phyloP scores from a whole-genome alignment of 2,113 vertebrate species.

The Toxostoma redivivum region DNA sequence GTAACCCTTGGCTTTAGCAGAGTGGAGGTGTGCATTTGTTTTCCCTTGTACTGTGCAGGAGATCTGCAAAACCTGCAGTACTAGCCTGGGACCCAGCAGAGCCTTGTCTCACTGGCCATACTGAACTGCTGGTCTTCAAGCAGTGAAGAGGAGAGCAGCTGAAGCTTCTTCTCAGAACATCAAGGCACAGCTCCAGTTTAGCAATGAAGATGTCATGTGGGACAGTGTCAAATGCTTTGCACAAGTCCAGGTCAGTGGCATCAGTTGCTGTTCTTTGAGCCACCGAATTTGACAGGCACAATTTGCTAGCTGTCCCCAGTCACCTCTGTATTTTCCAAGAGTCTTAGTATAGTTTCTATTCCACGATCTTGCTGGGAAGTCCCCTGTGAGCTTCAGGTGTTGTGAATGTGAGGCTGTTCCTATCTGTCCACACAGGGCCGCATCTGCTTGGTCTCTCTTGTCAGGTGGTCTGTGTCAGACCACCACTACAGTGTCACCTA shows the following conservation, averaged over 20 bases:
- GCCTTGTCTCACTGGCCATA: fast-evolving
- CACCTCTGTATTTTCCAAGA: background rate
- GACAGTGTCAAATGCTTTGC: background rate
- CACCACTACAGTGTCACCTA: background rate
- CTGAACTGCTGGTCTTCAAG: background rate
- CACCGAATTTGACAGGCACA: background rate
- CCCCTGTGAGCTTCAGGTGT: background rate
- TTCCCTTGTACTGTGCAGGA: background rate
- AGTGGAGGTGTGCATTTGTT: fast-evolving
- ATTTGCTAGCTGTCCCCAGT: background rate
- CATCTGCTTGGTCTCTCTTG: background rate
- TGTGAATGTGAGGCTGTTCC: background rate
- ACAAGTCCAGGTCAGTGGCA: background rate
- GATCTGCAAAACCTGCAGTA: background rate
- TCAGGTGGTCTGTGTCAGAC: background rate
- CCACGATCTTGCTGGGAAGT: background rate
- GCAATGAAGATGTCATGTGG: background rate
- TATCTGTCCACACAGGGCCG: background rate
- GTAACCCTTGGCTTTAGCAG: background rate
- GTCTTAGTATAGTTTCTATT: background rate
- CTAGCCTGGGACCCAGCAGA: background rate
- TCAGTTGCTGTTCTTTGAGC: background rate
- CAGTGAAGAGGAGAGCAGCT: background rate
- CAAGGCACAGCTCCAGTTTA: background rate
- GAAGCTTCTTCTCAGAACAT: background rate